Evolutionary conservation across 2,888 invertebrate genomes (phyloP).

Genomic region (Acronicta alni): DNA sequence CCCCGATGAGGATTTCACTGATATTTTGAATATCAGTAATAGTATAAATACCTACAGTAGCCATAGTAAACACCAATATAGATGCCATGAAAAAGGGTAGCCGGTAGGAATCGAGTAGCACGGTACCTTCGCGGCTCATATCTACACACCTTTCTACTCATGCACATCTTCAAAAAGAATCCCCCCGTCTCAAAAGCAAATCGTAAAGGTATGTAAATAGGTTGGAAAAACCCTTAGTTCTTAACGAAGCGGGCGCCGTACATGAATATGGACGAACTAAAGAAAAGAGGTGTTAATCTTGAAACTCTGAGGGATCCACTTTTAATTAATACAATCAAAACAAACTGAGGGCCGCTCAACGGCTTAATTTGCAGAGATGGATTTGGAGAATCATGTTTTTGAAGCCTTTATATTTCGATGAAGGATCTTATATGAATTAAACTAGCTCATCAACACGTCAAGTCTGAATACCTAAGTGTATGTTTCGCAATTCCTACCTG

Average conservation of each 20-base stretch:
- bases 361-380: slow-evolving; percentile 75
- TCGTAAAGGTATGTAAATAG: slow-evolving; percentile 61
- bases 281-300: slow-evolving; percentile 88
- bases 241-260: slow-evolving; percentile 55
- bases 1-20: no score
- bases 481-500: no score
- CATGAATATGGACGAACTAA: slow-evolving; percentile 84
- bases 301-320: slow-evolving; percentile 81
- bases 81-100: no score
- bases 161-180: slow-evolving; percentile 33
- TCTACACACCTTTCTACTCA: neutral
- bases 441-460: no score
- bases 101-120: no score
- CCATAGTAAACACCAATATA: no score
- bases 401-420: no score
- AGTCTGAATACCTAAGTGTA: no score
- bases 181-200: slow-evolving; percentile 40
- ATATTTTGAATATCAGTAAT: no score
- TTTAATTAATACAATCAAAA: slow-evolving; percentile 90
- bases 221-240: slow-evolving; percentile 45
- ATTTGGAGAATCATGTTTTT: slow-evolving; percentile 42
- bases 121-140: no score
- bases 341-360: slow-evolving; percentile 79
- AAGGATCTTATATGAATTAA: no score
- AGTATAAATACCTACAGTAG: no score